Base-by-base conservation (phyloP, 2,888 invertebrate species). In the Electrophaes corylata region DNA sequence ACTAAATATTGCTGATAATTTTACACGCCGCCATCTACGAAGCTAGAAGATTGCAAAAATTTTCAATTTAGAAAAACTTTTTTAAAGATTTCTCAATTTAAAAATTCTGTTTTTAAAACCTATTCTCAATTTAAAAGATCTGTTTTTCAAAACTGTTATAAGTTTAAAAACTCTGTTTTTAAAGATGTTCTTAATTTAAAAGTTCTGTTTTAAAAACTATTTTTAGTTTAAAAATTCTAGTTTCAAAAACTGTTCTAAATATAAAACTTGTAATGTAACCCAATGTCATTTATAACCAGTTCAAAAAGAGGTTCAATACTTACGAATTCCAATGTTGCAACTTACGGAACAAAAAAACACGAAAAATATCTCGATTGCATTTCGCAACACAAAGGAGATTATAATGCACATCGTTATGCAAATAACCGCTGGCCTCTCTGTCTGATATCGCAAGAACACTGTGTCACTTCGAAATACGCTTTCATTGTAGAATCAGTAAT, bases 351-450 rank as follows among this genome's bases (percentile, higher is more conserved):
- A 44, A 51, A 40, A n/a, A 57, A 57, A 45, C 50, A 56, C 51
- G 47, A 57, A 64, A 65, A 65, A 57, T 63, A 54, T 23, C 51
- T 45, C 57, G 47, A 54, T 51, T 59, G 41, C 49, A 47, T 69
- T 66, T 66, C 54, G 64, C 64, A 70, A 69, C 50, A 40, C 55
- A 57, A 49, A 53, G 57, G 49, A 54, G 52, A 49, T 57, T 52
- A 67, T 65, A 66, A 65, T 69, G 70, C 66, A 66, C 65, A 53
- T 61, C 57, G 57, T 63, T 67, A 65, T 58, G 63, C 56, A 63
- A 66, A 56, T 53, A 58, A 48, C 57, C 44, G 52, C 47, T 31
- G 40, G 49, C 35, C 58, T 48, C 48, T 54, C 48, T 40, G 41
- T 47, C 48, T 57, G 61, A 16, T 52, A 49, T 50, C 50, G 59